These are phyloP conservation scores for Drosophila neotestacea DNA, from an alignment of 2,888 invertebrate species.

Conservation along the genomic window DNA sequence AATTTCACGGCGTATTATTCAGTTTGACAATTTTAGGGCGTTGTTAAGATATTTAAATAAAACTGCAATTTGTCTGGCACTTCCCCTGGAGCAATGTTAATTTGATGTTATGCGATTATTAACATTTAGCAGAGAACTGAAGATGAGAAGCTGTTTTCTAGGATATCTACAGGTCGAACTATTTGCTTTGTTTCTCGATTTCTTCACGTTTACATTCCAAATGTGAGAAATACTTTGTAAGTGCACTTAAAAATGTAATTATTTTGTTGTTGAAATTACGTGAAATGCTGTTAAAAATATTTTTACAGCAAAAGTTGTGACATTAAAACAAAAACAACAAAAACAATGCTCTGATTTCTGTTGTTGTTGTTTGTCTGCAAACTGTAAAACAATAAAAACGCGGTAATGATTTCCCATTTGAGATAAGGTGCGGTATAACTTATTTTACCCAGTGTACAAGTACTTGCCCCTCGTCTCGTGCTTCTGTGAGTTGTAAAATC, in stretches of 20 bases:
- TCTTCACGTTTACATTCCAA: conserved; percentile 51
- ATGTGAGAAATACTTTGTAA: conserved; percentile 69
- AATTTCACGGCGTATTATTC: conserved; percentile 84
- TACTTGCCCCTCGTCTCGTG: conserved; percentile 1
- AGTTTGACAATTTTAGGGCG: conserved; percentile 64
- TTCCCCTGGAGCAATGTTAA: conserved; percentile 55
- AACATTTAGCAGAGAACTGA: conserved; percentile 43
- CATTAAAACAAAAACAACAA: conserved; percentile 56
- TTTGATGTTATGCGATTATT: conserved; percentile 72
- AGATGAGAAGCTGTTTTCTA: neutral
- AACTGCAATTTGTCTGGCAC: conserved; percentile 78
- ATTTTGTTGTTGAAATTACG: conserved; percentile 72
- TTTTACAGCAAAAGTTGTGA: conserved; percentile 74
- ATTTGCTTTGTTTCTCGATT: conserved; percentile 24
- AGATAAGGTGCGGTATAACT: conserved; percentile 71
- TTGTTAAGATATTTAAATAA: conserved; percentile 80
- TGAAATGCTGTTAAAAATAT: conserved; percentile 74
- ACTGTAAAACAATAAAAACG: conserved; percentile 73
- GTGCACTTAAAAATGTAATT: conserved; percentile 74
- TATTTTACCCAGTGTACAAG: conserved; percentile 12
- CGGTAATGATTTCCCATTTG: conserved; percentile 78
- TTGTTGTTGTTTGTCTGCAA: conserved; percentile 65
- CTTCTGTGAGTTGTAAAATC: conserved; percentile 54
- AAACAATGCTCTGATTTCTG: conserved; percentile 18
- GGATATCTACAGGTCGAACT: conserved; percentile 13